Conservation (phyloP, 2,113 vertebrate genomes). For the Salvelinus namaycush region DNA sequence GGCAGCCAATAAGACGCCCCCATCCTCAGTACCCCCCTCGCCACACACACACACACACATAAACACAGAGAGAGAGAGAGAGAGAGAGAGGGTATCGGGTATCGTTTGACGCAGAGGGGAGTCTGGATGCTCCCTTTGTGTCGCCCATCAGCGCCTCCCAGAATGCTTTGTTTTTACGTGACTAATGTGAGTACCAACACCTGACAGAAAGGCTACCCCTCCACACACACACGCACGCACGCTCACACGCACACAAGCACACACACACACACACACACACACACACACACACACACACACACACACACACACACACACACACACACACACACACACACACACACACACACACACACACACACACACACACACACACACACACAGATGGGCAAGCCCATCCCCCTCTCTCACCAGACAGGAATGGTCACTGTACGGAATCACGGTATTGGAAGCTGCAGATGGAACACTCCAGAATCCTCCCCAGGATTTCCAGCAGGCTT, state of each 20-base stretch:
- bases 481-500: too few relatives aligned
- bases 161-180: constrained; percentile 61
- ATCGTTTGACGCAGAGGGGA: constrained; percentile 49
- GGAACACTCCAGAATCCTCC: too few relatives aligned
- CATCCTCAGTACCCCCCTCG: constrained; percentile 24
- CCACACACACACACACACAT: constrained; percentile 33
- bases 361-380: constrained; percentile 15
- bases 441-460: neutral
- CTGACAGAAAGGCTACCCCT: constrained; percentile 62
- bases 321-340: constrained; percentile 8
- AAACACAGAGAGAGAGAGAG: constrained; percentile 18
- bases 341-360: constrained; percentile 20
- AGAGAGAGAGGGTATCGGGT: constrained; percentile 58
- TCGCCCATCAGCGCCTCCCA: constrained; percentile 52
- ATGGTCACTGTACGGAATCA: neutral
- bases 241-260: neutral
- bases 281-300: constrained; percentile 1
- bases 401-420: neutral
- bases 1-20: constrained; percentile 74
- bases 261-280: neutral
- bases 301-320: neutral
- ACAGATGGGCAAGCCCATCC: too few relatives aligned
- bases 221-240: constrained; percentile 1
- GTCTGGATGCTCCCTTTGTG: constrained; percentile 66
- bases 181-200: constrained; percentile 69